Conservation (phyloP, 2,113 vertebrate genomes). For the Embiotoca jacksoni region DNA sequence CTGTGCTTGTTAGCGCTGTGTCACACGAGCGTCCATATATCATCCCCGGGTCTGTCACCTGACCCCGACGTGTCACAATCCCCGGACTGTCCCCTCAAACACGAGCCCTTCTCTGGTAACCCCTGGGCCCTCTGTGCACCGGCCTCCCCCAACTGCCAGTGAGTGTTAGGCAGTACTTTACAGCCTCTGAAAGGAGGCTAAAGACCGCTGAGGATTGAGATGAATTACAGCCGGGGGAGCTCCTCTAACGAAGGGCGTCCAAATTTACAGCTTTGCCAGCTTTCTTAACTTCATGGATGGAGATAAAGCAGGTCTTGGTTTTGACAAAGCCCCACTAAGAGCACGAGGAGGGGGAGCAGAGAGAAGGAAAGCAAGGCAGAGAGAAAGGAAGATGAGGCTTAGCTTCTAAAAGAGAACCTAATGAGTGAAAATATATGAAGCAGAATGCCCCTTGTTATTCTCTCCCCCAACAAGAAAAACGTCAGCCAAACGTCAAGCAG, state of each 20-base stretch:
- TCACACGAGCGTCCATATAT: conserved; percentile 77
- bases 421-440: conserved; percentile 82
- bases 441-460: conserved; percentile 81
- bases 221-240: conserved; percentile 81
- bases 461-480: conserved; percentile 80
- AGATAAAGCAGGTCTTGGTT: conserved; percentile 77
- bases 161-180: conserved; percentile 79
- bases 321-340: conserved; percentile 68
- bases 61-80: conserved; percentile 76
- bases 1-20: conserved; percentile 78
- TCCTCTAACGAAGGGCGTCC: conserved; percentile 80
- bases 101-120: conserved; percentile 73
- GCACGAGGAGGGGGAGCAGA: conserved; percentile 25
- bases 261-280: conserved; percentile 81
- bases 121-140: conserved; percentile 49
- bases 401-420: conserved; percentile 76
- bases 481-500: conserved; percentile 76
- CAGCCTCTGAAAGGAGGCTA: conserved; percentile 77
- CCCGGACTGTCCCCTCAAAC: conserved; percentile 73
- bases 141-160: conserved; percentile 51
- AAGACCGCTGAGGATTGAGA: conserved; percentile 81
- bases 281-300: conserved; percentile 79
- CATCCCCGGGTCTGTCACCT: conserved; percentile 77
- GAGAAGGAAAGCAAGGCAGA: conserved; percentile 51
- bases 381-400: conserved; percentile 73